Conservation (phyloP, 2,888 invertebrate genomes). For the Apocheima hispidaria region DNA sequence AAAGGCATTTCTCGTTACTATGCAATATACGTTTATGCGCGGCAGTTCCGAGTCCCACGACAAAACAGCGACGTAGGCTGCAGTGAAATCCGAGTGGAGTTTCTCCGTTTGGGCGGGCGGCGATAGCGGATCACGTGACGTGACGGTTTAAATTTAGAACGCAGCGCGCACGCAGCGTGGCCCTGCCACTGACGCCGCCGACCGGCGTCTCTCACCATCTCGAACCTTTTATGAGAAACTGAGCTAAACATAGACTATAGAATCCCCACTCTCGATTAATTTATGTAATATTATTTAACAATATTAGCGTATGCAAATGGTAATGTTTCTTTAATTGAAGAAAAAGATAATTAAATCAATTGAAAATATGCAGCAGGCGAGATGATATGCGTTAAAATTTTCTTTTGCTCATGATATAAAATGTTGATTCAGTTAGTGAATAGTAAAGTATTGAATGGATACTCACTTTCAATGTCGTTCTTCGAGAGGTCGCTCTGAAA, state of each 20-base stretch:
- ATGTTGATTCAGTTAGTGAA: conserved; percentile 20
- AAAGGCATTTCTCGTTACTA: conserved; percentile 45
- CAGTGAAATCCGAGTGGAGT: conserved; percentile 83
- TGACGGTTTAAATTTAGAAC: conserved; percentile 78
- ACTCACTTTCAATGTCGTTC: conserved; percentile 96
- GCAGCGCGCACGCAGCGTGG: conserved; percentile 75
- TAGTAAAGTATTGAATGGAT: conserved; percentile 46
- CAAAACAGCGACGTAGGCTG: conserved; percentile 60
- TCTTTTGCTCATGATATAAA: conserved; percentile 2
- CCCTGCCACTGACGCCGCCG: conserved; percentile 65
- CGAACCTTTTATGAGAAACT: conserved; percentile 81
- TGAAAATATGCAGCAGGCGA: no score
- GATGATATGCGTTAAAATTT: neutral
- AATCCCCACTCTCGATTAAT: conserved; percentile 56
- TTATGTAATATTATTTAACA: conserved; percentile 50
- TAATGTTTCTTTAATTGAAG: neutral
- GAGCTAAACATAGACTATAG: conserved; percentile 78
- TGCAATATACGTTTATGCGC: conserved; percentile 29
- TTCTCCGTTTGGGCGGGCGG: conserved; percentile 86
- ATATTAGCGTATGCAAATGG: conserved; percentile 1
- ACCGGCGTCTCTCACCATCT: conserved; percentile 71
- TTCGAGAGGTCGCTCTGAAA: conserved; percentile 95
- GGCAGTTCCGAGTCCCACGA: conserved; percentile 50
- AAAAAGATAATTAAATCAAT: no score
- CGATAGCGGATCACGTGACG: conserved; percentile 78